Evolutionary conservation across 2,113 vertebrate species (phyloP).

Genomic region (Tauraco erythrolophus): DNA sequence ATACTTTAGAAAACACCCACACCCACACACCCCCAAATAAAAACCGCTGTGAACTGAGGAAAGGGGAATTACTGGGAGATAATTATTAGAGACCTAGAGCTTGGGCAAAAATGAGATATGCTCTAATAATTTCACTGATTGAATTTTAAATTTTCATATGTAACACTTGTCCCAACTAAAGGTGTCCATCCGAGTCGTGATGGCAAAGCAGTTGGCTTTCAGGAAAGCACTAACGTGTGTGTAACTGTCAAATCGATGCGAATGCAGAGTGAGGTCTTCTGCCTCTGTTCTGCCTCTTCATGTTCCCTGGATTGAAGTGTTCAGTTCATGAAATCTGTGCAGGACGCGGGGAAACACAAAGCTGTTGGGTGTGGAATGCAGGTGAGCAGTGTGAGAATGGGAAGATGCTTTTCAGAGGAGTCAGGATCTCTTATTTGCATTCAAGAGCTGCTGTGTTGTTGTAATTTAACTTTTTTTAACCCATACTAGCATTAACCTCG

Average conservation of each 20-base stretch:
- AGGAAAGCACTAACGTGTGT: neutral
- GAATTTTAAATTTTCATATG: neutral
- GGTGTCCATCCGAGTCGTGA: accelerated
- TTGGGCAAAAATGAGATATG: neutral
- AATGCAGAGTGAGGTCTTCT: neutral
- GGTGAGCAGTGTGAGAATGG: neutral
- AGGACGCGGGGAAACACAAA: too few relatives aligned
- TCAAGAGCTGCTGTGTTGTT: neutral
- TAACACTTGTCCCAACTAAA: neutral
- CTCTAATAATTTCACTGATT: neutral
- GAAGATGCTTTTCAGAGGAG: neutral
- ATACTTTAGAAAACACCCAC: neutral
- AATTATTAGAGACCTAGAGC: neutral
- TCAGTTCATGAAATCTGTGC: neutral
- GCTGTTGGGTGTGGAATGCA: neutral
- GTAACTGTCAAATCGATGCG: neutral
- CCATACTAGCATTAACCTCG: neutral
- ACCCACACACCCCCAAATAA: neutral
- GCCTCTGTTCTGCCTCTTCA: neutral
- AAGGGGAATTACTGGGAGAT: neutral
- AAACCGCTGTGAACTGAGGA: neutral
- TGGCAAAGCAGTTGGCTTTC: neutral
- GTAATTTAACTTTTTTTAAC: neutral
- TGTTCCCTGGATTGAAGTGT: neutral
- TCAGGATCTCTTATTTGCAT: accelerated